phyloP scores from a whole-genome alignment of 2,113 vertebrate species.

The Malurus elegans region DNA sequence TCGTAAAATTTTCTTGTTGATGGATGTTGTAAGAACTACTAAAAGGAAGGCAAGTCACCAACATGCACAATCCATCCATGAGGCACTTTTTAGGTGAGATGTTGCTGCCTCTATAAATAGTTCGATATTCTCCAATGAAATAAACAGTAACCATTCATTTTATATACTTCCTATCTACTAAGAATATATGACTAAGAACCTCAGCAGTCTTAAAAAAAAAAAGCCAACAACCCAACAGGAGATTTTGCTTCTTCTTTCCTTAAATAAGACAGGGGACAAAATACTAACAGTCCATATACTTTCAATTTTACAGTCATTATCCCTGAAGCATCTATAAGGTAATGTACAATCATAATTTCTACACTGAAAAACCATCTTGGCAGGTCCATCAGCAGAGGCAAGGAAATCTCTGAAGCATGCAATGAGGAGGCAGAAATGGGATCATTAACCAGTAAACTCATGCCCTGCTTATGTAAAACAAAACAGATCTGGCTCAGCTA shows the following conservation, averaged over 20 bases:
- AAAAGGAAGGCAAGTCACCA: not conserved
- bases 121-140: not conserved
- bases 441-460: not conserved
- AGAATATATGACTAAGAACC: not conserved
- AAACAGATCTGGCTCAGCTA: not conserved
- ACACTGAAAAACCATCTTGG: not conserved
- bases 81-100: not conserved
- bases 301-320: not conserved
- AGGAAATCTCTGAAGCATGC: not conserved
- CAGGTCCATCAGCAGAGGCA: not conserved
- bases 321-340: not conserved
- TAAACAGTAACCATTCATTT: not conserved
- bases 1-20: not conserved
- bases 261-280: not conserved
- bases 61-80: accelerated
- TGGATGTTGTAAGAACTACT: not conserved
- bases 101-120: not conserved
- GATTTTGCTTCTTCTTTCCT: not conserved
- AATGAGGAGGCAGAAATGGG: not conserved
- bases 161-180: not conserved
- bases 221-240: not conserved
- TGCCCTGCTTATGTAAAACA: not conserved
- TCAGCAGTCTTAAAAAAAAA: not conserved
- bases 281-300: not conserved
- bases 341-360: not conserved